Evolutionary conservation across 2,888 invertebrate genomes (phyloP).

Genomic region (Oscheius sp.): DNA sequence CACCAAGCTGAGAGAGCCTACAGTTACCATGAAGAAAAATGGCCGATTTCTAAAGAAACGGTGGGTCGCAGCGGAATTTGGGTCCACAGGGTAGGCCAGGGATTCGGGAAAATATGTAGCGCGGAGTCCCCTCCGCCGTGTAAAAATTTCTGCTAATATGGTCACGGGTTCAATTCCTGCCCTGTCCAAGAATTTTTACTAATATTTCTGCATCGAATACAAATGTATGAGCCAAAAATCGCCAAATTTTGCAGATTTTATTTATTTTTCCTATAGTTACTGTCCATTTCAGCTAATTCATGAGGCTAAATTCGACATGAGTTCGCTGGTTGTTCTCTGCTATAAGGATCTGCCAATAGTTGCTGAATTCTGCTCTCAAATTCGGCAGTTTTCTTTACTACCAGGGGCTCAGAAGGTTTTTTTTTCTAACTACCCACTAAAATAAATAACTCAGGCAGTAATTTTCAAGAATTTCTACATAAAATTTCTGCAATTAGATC

Average conservation of each 20-base stretch:
- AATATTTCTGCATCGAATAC: too few species aligned
- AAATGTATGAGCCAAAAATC: too few species aligned
- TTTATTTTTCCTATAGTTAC: too few species aligned
- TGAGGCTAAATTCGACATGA: not conserved
- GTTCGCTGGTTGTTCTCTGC: not conserved
- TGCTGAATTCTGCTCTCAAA: slow-evolving; percentile 4
- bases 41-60: slow-evolving; percentile 11
- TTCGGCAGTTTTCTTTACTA: not conserved
- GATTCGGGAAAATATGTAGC: too few species aligned
- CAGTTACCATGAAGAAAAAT: not conserved
- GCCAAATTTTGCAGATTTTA: too few species aligned
- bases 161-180: too few species aligned
- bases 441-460: not conserved
- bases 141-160: too few species aligned
- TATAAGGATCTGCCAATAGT: not conserved
- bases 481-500: slow-evolving; percentile 10
- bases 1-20: slow-evolving; percentile 2
- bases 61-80: too few species aligned
- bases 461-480: slow-evolving; percentile 6
- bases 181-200: too few species aligned
- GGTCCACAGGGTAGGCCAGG: too few species aligned
- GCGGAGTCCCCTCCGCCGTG: too few species aligned
- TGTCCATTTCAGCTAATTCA: slow-evolving; percentile 1
- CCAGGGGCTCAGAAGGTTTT: slow-evolving; percentile 8
- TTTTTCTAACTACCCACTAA: too few species aligned